These are phyloP conservation scores for Idaea aversata DNA, from an alignment of 2,888 invertebrate species.

Conservation along the genomic window DNA sequence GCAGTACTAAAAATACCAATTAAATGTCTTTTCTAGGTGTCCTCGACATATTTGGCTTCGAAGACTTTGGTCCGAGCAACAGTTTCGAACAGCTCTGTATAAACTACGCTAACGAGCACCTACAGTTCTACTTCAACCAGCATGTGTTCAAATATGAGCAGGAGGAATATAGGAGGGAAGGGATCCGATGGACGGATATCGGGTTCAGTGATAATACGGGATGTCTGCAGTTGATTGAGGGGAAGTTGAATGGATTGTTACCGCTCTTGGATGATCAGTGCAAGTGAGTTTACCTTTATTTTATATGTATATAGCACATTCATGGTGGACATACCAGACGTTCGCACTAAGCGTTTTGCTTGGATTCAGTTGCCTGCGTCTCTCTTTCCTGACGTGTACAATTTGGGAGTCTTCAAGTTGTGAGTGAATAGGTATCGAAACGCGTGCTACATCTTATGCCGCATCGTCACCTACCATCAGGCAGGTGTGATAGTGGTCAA, in stretches of 20 bases:
- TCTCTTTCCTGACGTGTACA: too few species aligned
- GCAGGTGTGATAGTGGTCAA: too few species aligned
- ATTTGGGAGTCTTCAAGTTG: too few species aligned
- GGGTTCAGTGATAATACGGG: conserved; percentile 98
- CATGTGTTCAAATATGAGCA: conserved; percentile 99
- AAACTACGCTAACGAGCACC: conserved; percentile 98
- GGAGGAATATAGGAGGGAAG: conserved; percentile 96
- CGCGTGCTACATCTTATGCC: too few species aligned
- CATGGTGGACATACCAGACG: background rate
- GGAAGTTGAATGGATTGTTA: conserved; percentile 92
- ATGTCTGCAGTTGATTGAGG: conserved; percentile 95
- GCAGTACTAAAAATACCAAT: background rate
- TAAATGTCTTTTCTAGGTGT: conserved; percentile 81
- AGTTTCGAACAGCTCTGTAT: conserved; percentile 98
- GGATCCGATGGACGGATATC: conserved; percentile 97
- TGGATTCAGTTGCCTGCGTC: background rate
- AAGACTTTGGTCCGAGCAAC: conserved; percentile 94
- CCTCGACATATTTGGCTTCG: conserved; percentile 97
- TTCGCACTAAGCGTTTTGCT: background rate
- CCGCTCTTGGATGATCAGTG: conserved; percentile 97
- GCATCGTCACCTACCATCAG: too few species aligned
- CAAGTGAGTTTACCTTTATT: conserved; percentile 84
- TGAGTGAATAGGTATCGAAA: too few species aligned
- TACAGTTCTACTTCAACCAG: conserved; percentile 98
- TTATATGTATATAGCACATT: background rate